Evolutionary conservation across 2,797 vertebrate genomes (phyloP), one percentile per base, ranked within the genome.

Genomic region (Pantherophis alleghaniensis): DNA sequence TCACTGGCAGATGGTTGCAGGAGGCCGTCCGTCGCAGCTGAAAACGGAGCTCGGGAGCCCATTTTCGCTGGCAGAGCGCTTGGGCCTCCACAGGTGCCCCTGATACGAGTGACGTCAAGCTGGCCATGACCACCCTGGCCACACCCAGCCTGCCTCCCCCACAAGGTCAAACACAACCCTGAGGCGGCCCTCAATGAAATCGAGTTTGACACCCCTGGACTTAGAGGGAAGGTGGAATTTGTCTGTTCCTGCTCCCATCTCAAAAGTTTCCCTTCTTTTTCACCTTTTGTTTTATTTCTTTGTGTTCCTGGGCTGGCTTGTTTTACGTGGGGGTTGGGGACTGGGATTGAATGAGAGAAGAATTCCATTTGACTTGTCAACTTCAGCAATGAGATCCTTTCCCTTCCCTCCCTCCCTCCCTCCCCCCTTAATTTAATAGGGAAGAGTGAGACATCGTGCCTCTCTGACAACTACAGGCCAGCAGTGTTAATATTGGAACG

Each of bases 401-500:
- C 96, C 51, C 66, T 94, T 94, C 93, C 91, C 95, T 96, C 32
- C 13, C 95, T 96, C 32, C 13, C 24, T 26, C 18, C 16, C 5
- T 4, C 20, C 63, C 69, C n/a, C 14, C 26, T 56, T 91, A 14
- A 93, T 97, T 95, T 96, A 94, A 89, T 90, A 55, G 94, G 95
- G 94, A n/a, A 88, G 87, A 93, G 95, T 95, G 95, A 95, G 53
- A 93, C 91, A 88, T 53, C 92, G 94, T 93, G 92, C 95, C 97
- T 95, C 95, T 93, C 5, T 94, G 96, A n/a, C 96, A 91, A 92
- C 92, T 92, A 28, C 63, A 94, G 57, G 91, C 94, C 4, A 91
- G 94, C 93, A 95, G 11, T 97, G 95, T 98, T 98, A 47, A 95
- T 97, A 95, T 98, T 98, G 98, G 97, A 96, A 89, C 1, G 69